Conservation (phyloP, 2,797 vertebrate species). For the Acestrorhynchus altus region DNA sequence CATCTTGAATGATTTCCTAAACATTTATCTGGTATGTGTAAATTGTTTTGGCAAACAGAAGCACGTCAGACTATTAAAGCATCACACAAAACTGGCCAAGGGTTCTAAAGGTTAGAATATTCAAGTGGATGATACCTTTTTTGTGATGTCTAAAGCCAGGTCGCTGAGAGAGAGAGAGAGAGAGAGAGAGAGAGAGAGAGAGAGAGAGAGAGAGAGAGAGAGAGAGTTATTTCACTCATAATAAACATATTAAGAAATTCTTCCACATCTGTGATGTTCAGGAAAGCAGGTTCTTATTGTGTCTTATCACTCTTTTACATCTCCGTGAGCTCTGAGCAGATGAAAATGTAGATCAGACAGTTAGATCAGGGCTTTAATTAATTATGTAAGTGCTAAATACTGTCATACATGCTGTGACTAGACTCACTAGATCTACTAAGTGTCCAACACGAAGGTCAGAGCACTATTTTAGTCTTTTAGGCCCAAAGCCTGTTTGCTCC, state of each 20-base stretch:
- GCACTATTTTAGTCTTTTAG: background rate
- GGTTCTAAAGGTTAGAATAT: too few species aligned
- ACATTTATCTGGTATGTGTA: too few species aligned
- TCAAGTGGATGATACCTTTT: slow-evolving; percentile 80
- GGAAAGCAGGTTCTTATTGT: background rate
- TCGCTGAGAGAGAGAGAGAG: slow-evolving; percentile 60
- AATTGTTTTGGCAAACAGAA: too few species aligned
- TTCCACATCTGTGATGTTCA: background rate
- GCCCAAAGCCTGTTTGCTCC: background rate
- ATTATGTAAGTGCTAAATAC: slow-evolving; percentile 61
- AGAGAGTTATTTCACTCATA: background rate
- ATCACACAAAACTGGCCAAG: too few species aligned
- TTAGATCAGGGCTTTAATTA: slow-evolving; percentile 56
- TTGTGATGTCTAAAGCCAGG: slow-evolving; percentile 71
- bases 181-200: background rate
- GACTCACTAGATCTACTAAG: slow-evolving; percentile 50
- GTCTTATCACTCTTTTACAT: background rate
- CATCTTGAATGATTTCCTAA: too few species aligned
- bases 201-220: background rate
- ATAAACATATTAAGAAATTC: background rate
- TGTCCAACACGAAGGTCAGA: background rate
- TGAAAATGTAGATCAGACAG: slow-evolving; percentile 5
- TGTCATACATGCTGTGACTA: slow-evolving; percentile 47
- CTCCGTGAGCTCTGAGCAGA: background rate
- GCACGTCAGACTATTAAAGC: too few species aligned